Base-by-base conservation (phyloP, 2,888 invertebrate genomes). In the Cheilosia pagana region DNA sequence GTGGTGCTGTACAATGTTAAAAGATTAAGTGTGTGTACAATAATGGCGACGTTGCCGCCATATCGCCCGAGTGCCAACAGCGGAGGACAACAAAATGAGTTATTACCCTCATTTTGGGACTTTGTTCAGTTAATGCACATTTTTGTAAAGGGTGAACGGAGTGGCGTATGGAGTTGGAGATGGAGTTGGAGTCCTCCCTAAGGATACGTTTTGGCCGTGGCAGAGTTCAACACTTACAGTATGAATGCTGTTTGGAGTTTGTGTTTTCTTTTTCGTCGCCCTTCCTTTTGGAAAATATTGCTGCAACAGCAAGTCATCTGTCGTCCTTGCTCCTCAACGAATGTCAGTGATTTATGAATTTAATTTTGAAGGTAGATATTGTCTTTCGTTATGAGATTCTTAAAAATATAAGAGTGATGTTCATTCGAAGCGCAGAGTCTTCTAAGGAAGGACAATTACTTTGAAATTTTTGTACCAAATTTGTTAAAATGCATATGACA, bases 81-180 rank as follows among this genome's bases (percentile, higher is more conserved):
- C 70, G 43, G 65, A 78, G 79, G 70, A 79, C 79, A 85, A 85
- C 79, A 70, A 85, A 79, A 79, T 85, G 85, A 85, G 70, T 85
- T 85, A 85, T 85, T 75, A 71, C 79, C 71, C 85, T 79, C 79
- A 85, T 85, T 85, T 83, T 79, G 60, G 75, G 75, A 79, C 57
- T 79, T 79, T 71, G 74, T 65, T 79, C 85, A 79, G 85, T 85
- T 85, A 85, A 85, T 85, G 79, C 75, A 85, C 28, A 28, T 28
- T 28, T 85, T 85, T 75, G 45, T 59, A 60, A 35, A 52, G 68
- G 45, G 68, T 53, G 31, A 63, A 55, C 21, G 35, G 65, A 43
- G 43, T 39, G 55, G 31, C 8, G 28, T 28, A 8, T 28, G 28
- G 28, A n/a, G n/a, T n/a, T n/a, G n/a, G n/a, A n/a, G n/a, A n/a